phyloP scores from a whole-genome alignment of 2,113 vertebrate species.

The Coregonus clupeaformis region DNA sequence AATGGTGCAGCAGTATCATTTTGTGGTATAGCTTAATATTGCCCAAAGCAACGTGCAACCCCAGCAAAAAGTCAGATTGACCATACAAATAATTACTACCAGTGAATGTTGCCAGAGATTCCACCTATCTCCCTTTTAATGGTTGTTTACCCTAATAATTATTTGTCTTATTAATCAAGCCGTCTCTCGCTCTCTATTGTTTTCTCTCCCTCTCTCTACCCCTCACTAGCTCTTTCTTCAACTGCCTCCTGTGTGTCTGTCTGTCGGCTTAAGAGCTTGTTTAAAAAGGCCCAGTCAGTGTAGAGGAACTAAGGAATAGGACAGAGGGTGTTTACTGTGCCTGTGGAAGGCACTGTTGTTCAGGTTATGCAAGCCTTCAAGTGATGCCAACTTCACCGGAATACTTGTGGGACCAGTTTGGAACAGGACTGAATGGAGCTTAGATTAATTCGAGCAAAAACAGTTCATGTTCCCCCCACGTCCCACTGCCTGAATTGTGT shows the following conservation, averaged over 20 bases:
- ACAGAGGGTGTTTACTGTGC: slow-evolving; percentile 13
- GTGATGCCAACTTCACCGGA: slow-evolving; percentile 30
- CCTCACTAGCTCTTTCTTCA: neutral
- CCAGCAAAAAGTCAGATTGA: too few relatives aligned
- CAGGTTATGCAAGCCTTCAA: slow-evolving; percentile 50
- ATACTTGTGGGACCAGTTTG: slow-evolving; percentile 22
- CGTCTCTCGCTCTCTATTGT: neutral
- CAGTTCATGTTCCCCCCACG: slow-evolving; percentile 32
- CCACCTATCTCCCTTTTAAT: too few relatives aligned
- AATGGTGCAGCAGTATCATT: too few relatives aligned
- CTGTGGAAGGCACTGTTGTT: slow-evolving; percentile 35
- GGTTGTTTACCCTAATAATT: too few relatives aligned
- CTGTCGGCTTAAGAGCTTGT: neutral
- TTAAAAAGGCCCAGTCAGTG: neutral
- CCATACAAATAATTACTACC: too few relatives aligned
- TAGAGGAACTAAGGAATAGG: slow-evolving; percentile 3
- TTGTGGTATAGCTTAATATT: too few relatives aligned
- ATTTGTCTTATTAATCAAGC: neutral
- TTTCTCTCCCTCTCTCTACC: neutral
- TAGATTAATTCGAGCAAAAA: slow-evolving; percentile 55
- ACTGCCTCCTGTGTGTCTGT: neutral
- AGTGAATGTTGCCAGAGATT: too few relatives aligned
- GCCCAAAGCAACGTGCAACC: too few relatives aligned
- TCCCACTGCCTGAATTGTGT: neutral
- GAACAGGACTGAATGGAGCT: slow-evolving; percentile 41